Conservation (phyloP, 2,113 vertebrate genomes). For the Otus sunia region DNA sequence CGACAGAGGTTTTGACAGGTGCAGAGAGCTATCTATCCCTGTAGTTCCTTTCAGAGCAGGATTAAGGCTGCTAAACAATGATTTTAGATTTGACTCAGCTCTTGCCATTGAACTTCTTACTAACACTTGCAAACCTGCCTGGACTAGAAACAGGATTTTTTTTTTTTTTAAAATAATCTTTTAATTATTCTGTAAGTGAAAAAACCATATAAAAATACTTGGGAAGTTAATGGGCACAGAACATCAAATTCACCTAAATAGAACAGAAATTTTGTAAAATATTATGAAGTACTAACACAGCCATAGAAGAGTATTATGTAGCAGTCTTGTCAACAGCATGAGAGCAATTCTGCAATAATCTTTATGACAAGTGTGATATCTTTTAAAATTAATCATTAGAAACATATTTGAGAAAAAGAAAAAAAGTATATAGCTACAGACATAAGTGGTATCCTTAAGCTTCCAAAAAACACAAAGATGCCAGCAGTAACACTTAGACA, state of each 20-base stretch:
- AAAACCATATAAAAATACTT: background rate
- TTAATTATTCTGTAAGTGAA: background rate
- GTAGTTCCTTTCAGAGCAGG: background rate
- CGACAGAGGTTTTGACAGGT: background rate
- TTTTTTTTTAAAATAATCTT: background rate
- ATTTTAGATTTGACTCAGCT: background rate
- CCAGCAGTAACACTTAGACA: background rate
- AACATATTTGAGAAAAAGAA: background rate
- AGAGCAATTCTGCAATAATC: conserved; percentile 26
- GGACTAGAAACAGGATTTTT: background rate
- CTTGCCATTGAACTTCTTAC: background rate
- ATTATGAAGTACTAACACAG: background rate
- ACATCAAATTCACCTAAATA: conserved; percentile 57
- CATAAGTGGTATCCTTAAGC: conserved; percentile 23
- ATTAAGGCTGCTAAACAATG: background rate
- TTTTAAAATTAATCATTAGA: conserved; percentile 40
- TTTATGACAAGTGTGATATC: conserved; percentile 15
- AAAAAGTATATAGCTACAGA: background rate
- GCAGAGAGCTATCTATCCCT: background rate
- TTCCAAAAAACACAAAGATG: conserved; percentile 27
- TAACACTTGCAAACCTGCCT: background rate
- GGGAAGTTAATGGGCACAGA: background rate
- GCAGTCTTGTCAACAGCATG: conserved; percentile 23
- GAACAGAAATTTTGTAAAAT: background rate
- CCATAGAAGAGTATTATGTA: background rate